These are phyloP conservation scores for Polydesmus complanatus DNA, from an alignment of 2,888 invertebrate species.

Conservation along the genomic window DNA sequence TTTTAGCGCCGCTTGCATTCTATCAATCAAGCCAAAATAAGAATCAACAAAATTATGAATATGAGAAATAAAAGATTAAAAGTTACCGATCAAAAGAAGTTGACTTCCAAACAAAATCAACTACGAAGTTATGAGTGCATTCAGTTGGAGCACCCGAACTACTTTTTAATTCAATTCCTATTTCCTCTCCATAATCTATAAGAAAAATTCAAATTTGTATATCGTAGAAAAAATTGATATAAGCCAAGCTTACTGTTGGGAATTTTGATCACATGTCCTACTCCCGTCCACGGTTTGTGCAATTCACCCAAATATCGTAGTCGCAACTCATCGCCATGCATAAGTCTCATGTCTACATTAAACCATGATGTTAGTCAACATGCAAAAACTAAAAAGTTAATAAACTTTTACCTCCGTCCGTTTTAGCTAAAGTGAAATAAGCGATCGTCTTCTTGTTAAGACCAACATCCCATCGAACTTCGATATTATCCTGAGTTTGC, in stretches of 20 bases:
- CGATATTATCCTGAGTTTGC: slow-evolving; percentile 94
- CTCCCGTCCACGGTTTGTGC: slow-evolving; percentile 91
- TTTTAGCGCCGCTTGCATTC: slow-evolving; percentile 87
- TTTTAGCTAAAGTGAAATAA: slow-evolving; percentile 92
- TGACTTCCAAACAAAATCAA: slow-evolving; percentile 98
- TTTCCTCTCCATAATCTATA: slow-evolving; percentile 82
- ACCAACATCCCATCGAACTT: slow-evolving; percentile 97
- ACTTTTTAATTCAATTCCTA: slow-evolving; percentile 88
- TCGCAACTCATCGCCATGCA: slow-evolving; percentile 96
- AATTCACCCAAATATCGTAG: slow-evolving; percentile 83
- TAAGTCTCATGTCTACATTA: slow-evolving; percentile 93
- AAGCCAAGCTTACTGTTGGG: slow-evolving; percentile 38
- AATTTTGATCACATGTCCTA: slow-evolving; percentile 82
- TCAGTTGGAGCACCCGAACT: slow-evolving; percentile 85
- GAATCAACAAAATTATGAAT: neutral
- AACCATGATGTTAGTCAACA: slow-evolving; percentile 21
- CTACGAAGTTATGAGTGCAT: slow-evolving; percentile 87
- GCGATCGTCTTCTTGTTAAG: slow-evolving; percentile 96
- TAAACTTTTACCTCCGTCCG: slow-evolving; percentile 59
- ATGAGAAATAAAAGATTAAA: neutral
- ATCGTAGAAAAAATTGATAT: neutral
- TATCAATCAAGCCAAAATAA: slow-evolving; percentile 27
- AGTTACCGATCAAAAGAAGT: slow-evolving; percentile 84
- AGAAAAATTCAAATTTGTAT: neutral
- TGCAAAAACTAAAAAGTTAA: slow-evolving; percentile 2